phyloP scores from a whole-genome alignment of 2,797 vertebrate species.

The Chaetophractus vellerosus region DNA sequence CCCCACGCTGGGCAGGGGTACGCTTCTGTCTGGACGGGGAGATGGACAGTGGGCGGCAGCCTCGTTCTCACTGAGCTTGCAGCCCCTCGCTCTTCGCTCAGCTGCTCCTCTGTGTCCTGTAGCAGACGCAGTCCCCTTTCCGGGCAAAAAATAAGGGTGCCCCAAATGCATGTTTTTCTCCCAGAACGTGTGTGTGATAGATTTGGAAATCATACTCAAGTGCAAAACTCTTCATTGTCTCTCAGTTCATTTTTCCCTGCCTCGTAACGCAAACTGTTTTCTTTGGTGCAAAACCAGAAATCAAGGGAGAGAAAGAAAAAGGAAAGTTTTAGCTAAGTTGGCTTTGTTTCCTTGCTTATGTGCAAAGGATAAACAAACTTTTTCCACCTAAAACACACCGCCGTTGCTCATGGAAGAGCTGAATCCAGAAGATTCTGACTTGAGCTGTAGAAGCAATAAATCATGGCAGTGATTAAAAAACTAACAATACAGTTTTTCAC shows the following conservation, averaged over 20 bases:
- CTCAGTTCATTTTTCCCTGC: not conserved
- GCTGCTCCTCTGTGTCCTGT: not conserved
- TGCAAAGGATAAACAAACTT: slow-evolving; percentile 27
- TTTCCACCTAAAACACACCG: not conserved
- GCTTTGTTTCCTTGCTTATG: slow-evolving; percentile 33
- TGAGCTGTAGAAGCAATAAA: not conserved
- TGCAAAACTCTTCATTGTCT: not conserved
- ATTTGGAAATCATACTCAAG: not conserved
- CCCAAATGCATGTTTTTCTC: slow-evolving; percentile 26
- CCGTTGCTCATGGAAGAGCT: slow-evolving; percentile 8
- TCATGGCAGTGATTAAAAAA: not conserved
- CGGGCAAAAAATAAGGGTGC: not conserved
- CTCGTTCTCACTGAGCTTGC: slow-evolving; percentile 31
- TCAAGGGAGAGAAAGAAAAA: not conserved
- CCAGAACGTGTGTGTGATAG: not conserved
- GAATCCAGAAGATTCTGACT: slow-evolving; percentile 44
- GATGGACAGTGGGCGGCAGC: slow-evolving; percentile 52
- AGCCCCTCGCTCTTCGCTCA: not conserved
- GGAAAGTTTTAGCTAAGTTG: slow-evolving; percentile 10
- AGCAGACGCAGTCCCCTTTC: slow-evolving; percentile 48
- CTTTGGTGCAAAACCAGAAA: slow-evolving; percentile 51
- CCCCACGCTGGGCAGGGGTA: not conserved
- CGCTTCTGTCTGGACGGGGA: slow-evolving; percentile 67
- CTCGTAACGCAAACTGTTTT: slow-evolving; percentile 23
- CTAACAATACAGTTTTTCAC: slow-evolving; percentile 10